Evolutionary conservation across 2,113 vertebrate genomes (phyloP).

Genomic region (Kryptolebias marmoratus): DNA sequence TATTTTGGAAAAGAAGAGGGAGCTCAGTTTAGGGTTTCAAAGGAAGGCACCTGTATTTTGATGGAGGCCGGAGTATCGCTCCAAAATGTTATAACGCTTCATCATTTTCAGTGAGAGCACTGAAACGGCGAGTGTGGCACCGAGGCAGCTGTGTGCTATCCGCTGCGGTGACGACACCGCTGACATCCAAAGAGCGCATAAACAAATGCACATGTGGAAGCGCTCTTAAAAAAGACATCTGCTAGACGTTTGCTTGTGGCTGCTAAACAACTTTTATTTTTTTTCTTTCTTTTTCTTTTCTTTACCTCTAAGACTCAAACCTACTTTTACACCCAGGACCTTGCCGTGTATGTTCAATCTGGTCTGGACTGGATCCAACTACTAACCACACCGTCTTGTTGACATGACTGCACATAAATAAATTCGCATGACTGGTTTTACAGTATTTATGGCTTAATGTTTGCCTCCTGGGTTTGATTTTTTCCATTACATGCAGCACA

Average conservation of each 20-base stretch:
- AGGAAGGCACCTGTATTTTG: slow-evolving; percentile 51
- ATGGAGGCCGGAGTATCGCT: slow-evolving; percentile 2
- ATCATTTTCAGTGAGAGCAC: slow-evolving; percentile 13
- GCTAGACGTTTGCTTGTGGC: slow-evolving; percentile 41
- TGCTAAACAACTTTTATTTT: slow-evolving; percentile 14
- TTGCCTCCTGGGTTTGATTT: not conserved
- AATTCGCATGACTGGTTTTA: slow-evolving; percentile 9
- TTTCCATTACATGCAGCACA: not conserved
- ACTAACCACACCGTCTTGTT: not conserved
- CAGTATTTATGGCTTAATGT: slow-evolving; percentile 2
- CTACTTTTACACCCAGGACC: slow-evolving; percentile 2
- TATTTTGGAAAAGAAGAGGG: slow-evolving; percentile 6
- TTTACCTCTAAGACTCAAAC: not conserved
- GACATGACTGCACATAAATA: slow-evolving; percentile 11
- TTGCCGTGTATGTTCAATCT: not conserved
- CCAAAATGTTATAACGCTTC: not conserved
- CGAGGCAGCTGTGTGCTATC: slow-evolving; percentile 56
- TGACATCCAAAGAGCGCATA: slow-evolving; percentile 45
- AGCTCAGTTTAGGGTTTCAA: slow-evolving; percentile 7
- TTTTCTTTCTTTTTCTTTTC: not conserved
- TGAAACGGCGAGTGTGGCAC: slow-evolving; percentile 21
- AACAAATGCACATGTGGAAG: slow-evolving; percentile 48
- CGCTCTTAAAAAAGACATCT: slow-evolving; percentile 51
- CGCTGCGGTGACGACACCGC: slow-evolving; percentile 39
- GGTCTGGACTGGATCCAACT: not conserved